Conservation (phyloP, 2,888 invertebrate genomes). For the Fragum sueziense region DNA sequence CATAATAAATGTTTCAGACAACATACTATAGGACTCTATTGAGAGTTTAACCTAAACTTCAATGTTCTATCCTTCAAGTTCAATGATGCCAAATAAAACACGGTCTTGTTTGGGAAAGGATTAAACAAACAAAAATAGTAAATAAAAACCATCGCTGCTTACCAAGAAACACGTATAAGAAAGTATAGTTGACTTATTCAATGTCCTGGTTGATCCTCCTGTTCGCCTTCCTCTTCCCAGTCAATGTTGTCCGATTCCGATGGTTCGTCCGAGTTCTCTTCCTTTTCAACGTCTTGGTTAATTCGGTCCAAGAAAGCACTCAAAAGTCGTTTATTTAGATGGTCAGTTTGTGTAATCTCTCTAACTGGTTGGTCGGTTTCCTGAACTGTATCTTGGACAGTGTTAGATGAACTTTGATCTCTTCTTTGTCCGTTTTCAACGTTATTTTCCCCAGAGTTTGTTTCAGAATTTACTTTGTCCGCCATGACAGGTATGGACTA, state of each 20-base stretch:
- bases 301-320: slow-evolving; percentile 61
- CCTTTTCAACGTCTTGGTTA: slow-evolving; percentile 36
- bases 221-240: slow-evolving; percentile 23
- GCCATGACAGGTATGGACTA: slow-evolving; percentile 15
- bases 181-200: not conserved
- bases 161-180: not conserved
- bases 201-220: slow-evolving; percentile 32
- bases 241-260: not conserved
- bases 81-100: too few relatives aligned
- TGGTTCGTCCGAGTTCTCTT: slow-evolving; percentile 19
- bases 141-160: too few relatives aligned
- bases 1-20: too few relatives aligned
- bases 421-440: not conserved
- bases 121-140: too few relatives aligned
- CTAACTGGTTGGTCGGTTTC: slow-evolving; percentile 46
- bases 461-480: not conserved
- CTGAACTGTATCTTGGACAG: not conserved
- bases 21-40: too few relatives aligned
- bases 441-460: not conserved
- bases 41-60: too few relatives aligned
- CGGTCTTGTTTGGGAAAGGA: too few relatives aligned
- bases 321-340: slow-evolving; percentile 64
- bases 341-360: slow-evolving; percentile 66
- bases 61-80: too few relatives aligned
- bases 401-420: not conserved